A percentile compares a stretch with the other conserved stretches of the same genome.
Evolutionary conservation across 2,797 vertebrate genomes (phyloP).

Genomic region (Dendrocincla fuliginosa): DNA sequence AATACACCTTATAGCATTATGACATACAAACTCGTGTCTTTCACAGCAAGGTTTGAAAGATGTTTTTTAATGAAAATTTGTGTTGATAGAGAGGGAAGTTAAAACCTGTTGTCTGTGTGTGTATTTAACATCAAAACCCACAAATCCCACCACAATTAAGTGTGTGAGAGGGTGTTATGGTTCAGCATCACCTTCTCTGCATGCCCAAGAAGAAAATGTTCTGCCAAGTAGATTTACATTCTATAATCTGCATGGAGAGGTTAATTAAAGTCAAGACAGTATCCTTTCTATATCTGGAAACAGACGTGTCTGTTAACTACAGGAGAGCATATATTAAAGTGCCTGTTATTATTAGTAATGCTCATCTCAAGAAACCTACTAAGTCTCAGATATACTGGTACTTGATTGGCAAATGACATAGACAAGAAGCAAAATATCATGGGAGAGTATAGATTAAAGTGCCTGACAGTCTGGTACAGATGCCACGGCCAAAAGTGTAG

Average conservation of each 20-base stretch:
- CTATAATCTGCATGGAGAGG: background rate
- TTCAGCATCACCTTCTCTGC: background rate
- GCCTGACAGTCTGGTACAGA: background rate
- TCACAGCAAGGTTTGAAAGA: background rate
- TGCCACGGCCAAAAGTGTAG: background rate
- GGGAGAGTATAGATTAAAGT: background rate
- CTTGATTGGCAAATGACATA: constrained; percentile 7
- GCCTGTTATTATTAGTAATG: background rate
- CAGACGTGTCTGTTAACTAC: background rate
- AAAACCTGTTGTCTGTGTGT: background rate
- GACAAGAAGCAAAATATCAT: constrained; percentile 8
- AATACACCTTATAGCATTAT: background rate
- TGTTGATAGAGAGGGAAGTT: background rate
- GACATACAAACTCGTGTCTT: background rate
- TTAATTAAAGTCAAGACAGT: constrained; percentile 29
- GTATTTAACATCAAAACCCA: background rate
- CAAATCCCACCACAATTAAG: background rate
- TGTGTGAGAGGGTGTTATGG: background rate
- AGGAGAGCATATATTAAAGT: background rate
- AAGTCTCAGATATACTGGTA: background rate
- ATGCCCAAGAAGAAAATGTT: background rate
- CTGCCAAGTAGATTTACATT: constrained; percentile 12
- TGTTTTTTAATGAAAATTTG: background rate
- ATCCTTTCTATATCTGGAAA: constrained; percentile 10
- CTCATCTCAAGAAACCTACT: background rate